A percentile compares a stretch with the other conserved stretches of the same genome.
Conservation (phyloP, 2,888 invertebrate genomes). For the Hybos culiciformis region DNA sequence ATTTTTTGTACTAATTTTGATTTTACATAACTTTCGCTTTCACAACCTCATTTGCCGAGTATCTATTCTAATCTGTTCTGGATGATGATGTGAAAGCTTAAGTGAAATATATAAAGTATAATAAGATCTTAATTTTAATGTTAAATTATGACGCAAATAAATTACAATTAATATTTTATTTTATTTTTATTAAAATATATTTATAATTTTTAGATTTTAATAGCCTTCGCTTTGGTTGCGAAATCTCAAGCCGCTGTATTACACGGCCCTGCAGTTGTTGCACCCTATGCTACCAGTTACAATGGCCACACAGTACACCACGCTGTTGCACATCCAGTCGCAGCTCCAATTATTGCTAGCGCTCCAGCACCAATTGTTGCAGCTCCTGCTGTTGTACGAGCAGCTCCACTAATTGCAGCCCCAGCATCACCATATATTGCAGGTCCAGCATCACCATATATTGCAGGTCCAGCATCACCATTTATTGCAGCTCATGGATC, state of each 20-base stretch:
- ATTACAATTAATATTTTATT: not conserved
- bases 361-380: conserved; percentile 26
- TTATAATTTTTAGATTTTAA: conserved; percentile 21
- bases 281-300: conserved; percentile 62
- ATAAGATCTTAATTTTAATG: too few relatives aligned
- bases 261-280: conserved; percentile 46
- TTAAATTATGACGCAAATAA: not conserved
- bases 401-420: conserved; percentile 14
- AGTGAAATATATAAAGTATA: too few relatives aligned
- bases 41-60: too few relatives aligned
- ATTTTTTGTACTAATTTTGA: not conserved
- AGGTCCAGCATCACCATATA: conserved; percentile 17
- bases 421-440: conserved; percentile 15
- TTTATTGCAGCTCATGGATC: too few relatives aligned
- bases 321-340: conserved; percentile 53
- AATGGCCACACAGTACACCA: conserved; percentile 63
- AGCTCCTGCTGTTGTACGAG: conserved; percentile 18
- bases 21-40: too few relatives aligned
- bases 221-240: conserved; percentile 22
- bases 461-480: too few relatives aligned
- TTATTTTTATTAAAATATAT: not conserved
- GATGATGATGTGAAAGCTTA: too few relatives aligned
- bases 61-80: too few relatives aligned
- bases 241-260: conserved; percentile 28
- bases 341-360: conserved; percentile 22